These are phyloP conservation scores for Neosilurus mollespiculum DNA, from an alignment of 2,797 vertebrate genomes.

Conservation along the genomic window DNA sequence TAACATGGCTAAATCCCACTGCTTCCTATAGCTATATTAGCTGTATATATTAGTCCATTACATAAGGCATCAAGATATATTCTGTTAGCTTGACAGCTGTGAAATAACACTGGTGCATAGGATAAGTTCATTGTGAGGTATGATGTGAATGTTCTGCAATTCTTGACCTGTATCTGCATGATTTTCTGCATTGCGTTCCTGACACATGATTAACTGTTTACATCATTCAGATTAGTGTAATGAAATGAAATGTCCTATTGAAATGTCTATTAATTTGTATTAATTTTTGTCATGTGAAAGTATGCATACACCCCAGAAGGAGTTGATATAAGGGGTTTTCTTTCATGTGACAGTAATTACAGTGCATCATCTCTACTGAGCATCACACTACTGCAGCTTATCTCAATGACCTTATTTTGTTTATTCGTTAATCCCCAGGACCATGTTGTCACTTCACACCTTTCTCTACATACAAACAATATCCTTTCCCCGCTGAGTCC, in stretches of 20 bases:
- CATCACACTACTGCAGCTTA: not conserved
- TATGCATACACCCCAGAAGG: not conserved
- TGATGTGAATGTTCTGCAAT: not conserved
- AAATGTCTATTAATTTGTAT: not conserved
- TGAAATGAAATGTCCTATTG: not conserved
- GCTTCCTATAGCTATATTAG: not conserved
- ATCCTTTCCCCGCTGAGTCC: not conserved
- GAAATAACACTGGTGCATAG: not conserved
- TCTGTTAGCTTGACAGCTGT: not conserved
- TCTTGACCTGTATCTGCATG: not conserved
- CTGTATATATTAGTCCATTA: not conserved
- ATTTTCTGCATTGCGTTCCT: not conserved
- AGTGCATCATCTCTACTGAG: not conserved
- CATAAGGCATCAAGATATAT: not conserved
- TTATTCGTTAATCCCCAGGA: not conserved
- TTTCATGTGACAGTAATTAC: not conserved
- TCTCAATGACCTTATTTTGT: slow-evolving; percentile 2
- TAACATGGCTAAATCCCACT: not conserved
- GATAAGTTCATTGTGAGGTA: not conserved
- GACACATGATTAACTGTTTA: not conserved
- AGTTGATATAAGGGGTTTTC: not conserved
- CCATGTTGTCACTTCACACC: not conserved
- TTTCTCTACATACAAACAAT: not conserved
- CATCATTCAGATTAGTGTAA: not conserved
- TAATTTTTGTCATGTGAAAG: not conserved